These are phyloP conservation scores for Orthonyx spaldingii DNA, from an alignment of 2,113 vertebrate genomes.

Conservation along the genomic window DNA sequence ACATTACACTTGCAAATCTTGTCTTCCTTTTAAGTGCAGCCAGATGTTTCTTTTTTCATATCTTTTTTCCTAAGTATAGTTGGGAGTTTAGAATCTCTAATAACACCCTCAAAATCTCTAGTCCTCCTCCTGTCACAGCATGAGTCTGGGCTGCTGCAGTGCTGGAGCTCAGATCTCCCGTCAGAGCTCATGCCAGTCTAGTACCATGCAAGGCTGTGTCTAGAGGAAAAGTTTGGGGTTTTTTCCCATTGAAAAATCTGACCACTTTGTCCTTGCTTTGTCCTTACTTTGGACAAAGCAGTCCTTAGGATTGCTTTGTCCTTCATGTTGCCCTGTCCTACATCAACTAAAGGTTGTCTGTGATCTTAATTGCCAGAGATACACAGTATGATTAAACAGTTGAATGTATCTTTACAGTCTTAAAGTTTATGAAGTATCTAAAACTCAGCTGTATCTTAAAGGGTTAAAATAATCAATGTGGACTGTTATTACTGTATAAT, in stretches of 20 bases:
- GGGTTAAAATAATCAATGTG: neutral
- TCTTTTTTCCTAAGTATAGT: neutral
- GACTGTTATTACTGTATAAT: neutral
- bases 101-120: neutral
- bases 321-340: neutral
- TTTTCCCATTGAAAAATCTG: neutral
- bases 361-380: neutral
- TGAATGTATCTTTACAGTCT: neutral
- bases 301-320: neutral
- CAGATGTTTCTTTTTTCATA: neutral
- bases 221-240: neutral
- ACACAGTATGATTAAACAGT: neutral
- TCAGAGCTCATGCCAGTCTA: neutral
- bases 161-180: neutral
- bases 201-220: neutral
- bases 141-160: neutral
- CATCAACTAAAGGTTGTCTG: accelerated
- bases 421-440: neutral
- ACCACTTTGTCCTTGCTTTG: neutral
- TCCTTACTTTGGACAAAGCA: no score
- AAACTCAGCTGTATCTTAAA: neutral
- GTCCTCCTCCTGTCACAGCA: neutral
- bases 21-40: neutral
- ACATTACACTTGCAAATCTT: neutral
- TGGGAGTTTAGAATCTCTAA: neutral